phyloP scores from a whole-genome alignment of 2,113 vertebrate species.

The Gymnocephalus cernua region DNA sequence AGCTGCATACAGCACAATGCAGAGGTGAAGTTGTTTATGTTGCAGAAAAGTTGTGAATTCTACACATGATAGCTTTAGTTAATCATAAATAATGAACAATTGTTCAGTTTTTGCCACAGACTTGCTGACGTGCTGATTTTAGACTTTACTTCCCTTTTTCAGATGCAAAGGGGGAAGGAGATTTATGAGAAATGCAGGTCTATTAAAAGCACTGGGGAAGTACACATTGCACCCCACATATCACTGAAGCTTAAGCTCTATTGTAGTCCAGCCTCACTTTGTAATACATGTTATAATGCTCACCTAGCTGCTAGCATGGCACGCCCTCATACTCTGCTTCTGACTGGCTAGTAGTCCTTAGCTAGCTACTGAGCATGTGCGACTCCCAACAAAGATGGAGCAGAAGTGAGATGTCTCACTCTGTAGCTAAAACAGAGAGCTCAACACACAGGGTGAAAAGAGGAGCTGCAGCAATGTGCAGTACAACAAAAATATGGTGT shows the following conservation, averaged over 20 bases:
- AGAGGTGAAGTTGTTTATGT: background rate
- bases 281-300: too few relatives aligned
- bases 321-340: too few relatives aligned
- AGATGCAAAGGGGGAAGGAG: background rate
- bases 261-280: too few relatives aligned
- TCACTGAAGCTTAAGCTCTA: background rate
- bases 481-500: too few relatives aligned
- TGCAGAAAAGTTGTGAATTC: background rate
- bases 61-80: background rate
- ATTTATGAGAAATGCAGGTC: background rate
- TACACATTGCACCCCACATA: background rate
- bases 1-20: background rate
- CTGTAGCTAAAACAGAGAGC: too few relatives aligned
- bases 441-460: too few relatives aligned
- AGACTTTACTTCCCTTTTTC: background rate
- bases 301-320: too few relatives aligned
- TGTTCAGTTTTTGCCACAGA: background rate
- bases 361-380: too few relatives aligned
- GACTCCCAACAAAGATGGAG: too few relatives aligned
- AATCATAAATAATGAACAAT: background rate
- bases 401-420: too few relatives aligned
- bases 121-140: background rate
- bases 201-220: background rate
- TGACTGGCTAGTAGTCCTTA: too few relatives aligned
- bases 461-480: too few relatives aligned